Percentiles rank a stretch among this genome's conserved stretches.
Evolutionary conservation across 2,888 invertebrate genomes (phyloP).

Genomic region (Meteorus colon): DNA sequence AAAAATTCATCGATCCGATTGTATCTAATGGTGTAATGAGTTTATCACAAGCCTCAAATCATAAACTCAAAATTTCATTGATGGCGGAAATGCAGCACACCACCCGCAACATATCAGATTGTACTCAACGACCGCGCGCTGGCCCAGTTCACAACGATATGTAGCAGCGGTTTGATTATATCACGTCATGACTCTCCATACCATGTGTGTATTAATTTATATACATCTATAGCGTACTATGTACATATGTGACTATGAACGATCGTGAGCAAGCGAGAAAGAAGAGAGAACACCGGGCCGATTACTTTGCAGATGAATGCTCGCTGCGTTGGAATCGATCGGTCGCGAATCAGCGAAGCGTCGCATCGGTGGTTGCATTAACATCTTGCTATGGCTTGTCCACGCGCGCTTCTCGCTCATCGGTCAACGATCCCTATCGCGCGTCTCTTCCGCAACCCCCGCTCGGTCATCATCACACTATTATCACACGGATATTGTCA

Average conservation of each 20-base stretch:
- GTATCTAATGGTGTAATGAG: neutral
- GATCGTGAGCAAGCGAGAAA: neutral
- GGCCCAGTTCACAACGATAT: neutral
- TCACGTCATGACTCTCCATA: neutral
- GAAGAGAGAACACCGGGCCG: conserved; percentile 10
- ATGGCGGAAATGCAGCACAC: neutral
- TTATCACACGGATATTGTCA: neutral
- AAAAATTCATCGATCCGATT: neutral
- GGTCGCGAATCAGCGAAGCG: conserved; percentile 33
- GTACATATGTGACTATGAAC: neutral
- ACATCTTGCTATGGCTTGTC: conserved; percentile 22
- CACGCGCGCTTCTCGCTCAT: conserved; percentile 5
- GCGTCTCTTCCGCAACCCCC: conserved; percentile 9
- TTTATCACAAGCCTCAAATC: neutral
- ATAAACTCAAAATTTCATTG: neutral
- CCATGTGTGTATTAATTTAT: neutral
- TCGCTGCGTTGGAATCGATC: conserved; percentile 37
- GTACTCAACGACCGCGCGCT: neutral
- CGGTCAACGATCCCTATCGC: conserved; percentile 23
- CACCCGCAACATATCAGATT: conserved; percentile 1
- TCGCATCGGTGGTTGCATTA: conserved; percentile 29
- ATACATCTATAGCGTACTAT: neutral
- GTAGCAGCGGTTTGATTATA: neutral
- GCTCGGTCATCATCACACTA: neutral
- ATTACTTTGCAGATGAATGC: conserved; percentile 42